Percentiles rank a stretch among this genome's conserved stretches.
phyloP scores from a whole-genome alignment of 2,113 vertebrate species.

The Nannospalax galili region DNA sequence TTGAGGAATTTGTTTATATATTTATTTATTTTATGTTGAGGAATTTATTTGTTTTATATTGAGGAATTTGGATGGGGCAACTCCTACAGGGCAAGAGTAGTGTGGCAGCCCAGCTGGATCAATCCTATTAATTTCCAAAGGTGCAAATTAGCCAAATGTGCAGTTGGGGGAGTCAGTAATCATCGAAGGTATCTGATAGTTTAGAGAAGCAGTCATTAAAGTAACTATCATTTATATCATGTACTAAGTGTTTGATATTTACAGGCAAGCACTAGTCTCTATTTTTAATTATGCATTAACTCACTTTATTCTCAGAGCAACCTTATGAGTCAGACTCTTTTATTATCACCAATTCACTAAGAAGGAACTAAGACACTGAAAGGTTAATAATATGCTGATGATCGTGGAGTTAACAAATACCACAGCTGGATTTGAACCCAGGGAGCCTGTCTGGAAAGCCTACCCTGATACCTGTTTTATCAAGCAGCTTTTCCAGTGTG shows the following conservation, averaged over 20 bases:
- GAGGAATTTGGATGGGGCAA: neutral
- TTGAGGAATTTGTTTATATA: neutral
- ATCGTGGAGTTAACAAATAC: neutral
- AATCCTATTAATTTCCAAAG: neutral
- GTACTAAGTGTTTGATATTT: slow-evolving; percentile 22
- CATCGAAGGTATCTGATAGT: neutral
- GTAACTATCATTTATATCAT: neutral
- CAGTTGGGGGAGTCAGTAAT: neutral
- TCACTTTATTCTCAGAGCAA: slow-evolving; percentile 53
- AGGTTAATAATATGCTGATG: neutral
- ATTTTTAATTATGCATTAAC: neutral
- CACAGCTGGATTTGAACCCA: neutral
- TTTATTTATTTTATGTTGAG: neutral
- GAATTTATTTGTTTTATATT: neutral
- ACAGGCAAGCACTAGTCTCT: neutral
- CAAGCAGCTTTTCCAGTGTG: neutral
- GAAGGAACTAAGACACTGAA: neutral
- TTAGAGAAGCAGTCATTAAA: neutral
- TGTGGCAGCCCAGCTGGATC: neutral
- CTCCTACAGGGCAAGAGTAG: neutral
- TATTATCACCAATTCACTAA: neutral
- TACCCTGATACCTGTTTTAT: neutral
- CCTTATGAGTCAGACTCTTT: neutral
- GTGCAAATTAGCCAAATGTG: neutral
- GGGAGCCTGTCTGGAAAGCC: neutral